A percentile compares a stretch with the other conserved stretches of the same genome.
Conservation (phyloP, 2,797 vertebrate species). For the Cyprinella venusta region DNA sequence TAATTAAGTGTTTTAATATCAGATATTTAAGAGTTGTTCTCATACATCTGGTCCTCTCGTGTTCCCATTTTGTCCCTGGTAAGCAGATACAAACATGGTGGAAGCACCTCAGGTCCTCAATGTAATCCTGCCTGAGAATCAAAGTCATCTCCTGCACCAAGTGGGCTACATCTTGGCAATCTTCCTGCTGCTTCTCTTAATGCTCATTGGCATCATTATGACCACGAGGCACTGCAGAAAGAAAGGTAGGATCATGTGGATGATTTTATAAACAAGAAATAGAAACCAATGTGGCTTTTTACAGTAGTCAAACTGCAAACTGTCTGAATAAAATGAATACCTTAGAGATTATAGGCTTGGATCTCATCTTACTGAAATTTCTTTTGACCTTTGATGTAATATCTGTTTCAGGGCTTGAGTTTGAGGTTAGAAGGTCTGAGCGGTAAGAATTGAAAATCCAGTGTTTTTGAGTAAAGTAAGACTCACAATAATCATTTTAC, state of each 20-base stretch:
- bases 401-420: slow-evolving; percentile 77
- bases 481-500: background rate
- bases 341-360: background rate
- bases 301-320: background rate
- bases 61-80: background rate
- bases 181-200: slow-evolving; percentile 84
- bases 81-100: slow-evolving; percentile 77
- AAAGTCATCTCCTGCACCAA: slow-evolving; percentile 88
- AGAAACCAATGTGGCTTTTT: background rate
- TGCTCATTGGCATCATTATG: slow-evolving; percentile 81
- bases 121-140: slow-evolving; percentile 89
- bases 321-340: background rate
- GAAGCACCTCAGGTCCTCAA: slow-evolving; percentile 85
- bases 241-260: slow-evolving; percentile 77
- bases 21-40: slow-evolving; percentile 1
- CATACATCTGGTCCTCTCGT: background rate
- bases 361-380: background rate
- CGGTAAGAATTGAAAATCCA: slow-evolving; percentile 76
- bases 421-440: slow-evolving; percentile 75
- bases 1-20: background rate
- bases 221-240: slow-evolving; percentile 82
- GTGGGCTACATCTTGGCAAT: slow-evolving; percentile 91
- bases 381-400: slow-evolving; percentile 39
- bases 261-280: background rate
- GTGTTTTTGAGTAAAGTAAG: background rate